Base-by-base conservation (phyloP, 2,888 invertebrate genomes). In the Chirona hameri region DNA sequence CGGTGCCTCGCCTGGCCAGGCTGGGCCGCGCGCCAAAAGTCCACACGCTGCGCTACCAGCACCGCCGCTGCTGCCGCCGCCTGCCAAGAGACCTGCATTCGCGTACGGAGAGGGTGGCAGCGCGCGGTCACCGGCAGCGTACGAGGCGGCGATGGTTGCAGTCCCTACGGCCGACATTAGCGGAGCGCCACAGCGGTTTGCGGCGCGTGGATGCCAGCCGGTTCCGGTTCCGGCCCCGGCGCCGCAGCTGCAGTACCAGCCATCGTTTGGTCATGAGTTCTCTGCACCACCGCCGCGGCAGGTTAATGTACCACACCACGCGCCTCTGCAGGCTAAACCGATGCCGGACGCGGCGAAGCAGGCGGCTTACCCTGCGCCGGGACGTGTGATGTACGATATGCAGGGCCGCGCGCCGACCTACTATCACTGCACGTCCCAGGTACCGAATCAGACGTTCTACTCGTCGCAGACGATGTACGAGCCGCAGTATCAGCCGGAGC, bases 361-460 rank as follows among this genome's bases (percentile, higher is more conserved):
- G 76, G 10, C 21, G 9, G 46, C 46, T 0, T 76, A 76, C 46
- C 39, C 46, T 4, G 76, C 76, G 10, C 24, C 39, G 15, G 46
- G 46, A 15, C 76, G 76, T 0, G n/a, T 24, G 27, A 39, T 46
- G 24, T 76, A 76, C 24, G 21, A 7, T 52, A 52, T 52, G 10
- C 76, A 76, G 46, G n/a, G 39, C 4, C 76, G 76, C 21, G 39
- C 76, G 0, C 76, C 76, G 24, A 21, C 76, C 46, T 76, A 46
- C 46, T 76, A 76, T 39, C 76, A 76, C 76, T 76, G 76, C 76
- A 76, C 76, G 24, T 76, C 76, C 24, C 76, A 76, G 76, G 76
- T 76, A 39, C 76, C 76, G 24, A 76, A 76, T 39, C 76, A 76
- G 46, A 76, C 76, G 1, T 76, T 76, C 76, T 76, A 76, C 46